These are phyloP conservation scores for Hirundo rustica DNA, from an alignment of 2,797 vertebrate genomes.

Conservation along the genomic window DNA sequence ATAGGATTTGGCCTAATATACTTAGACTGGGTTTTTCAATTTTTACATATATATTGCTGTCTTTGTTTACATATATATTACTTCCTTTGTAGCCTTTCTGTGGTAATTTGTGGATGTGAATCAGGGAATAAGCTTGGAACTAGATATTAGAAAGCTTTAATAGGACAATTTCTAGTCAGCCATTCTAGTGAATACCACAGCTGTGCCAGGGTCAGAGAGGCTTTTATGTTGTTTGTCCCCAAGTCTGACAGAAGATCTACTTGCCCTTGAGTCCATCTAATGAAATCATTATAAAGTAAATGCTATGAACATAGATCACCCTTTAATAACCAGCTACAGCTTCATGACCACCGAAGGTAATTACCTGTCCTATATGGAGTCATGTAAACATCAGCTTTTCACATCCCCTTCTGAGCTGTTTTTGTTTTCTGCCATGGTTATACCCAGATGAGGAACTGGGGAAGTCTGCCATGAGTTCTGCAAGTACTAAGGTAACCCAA, in stretches of 20 bases:
- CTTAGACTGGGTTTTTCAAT: background rate
- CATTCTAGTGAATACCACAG: background rate
- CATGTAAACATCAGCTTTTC: background rate
- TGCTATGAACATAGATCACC: background rate
- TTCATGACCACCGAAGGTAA: background rate
- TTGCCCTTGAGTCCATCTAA: background rate
- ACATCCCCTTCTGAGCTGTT: background rate
- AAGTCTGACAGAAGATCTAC: background rate
- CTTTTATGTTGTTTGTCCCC: background rate
- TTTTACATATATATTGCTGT: background rate
- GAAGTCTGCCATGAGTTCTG: slow-evolving; percentile 72
- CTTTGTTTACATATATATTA: background rate
- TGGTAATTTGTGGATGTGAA: background rate
- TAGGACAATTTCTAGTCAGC: background rate
- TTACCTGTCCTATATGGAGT: background rate
- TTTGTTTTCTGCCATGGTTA: slow-evolving; percentile 22
- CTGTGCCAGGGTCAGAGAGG: background rate
- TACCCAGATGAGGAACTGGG: slow-evolving; percentile 64
- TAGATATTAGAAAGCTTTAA: background rate
- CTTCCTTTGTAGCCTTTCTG: background rate
- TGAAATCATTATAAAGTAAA: background rate
- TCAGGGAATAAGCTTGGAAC: background rate
- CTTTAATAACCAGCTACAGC: background rate
- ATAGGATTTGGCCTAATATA: background rate
- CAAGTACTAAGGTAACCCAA: slow-evolving; percentile 66